Evolutionary conservation across 92 coral and sea anemone genomes (phyloP).

Genomic region (Galaxea fascicularis): DNA sequence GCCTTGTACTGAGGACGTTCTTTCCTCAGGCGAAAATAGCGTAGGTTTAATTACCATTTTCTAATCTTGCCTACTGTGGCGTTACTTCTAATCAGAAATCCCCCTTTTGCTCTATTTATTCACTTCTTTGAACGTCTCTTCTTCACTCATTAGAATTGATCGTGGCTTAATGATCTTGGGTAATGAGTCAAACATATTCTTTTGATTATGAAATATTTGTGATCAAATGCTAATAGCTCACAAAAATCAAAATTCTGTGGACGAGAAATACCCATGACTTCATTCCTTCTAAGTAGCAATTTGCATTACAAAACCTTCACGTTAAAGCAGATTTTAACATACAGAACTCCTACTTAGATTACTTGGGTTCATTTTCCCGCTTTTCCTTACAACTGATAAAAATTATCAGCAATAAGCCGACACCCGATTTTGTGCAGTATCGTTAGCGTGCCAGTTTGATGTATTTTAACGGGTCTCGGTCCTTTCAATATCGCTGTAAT

Average conservation of each 20-base stretch:
- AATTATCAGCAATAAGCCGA: neutral
- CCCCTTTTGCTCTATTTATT: neutral
- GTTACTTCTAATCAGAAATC: neutral
- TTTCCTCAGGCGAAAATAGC: neutral
- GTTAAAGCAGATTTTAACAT: neutral
- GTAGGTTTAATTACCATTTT: neutral
- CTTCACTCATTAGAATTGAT: neutral
- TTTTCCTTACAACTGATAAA: neutral
- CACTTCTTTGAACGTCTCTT: neutral
- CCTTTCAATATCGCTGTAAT: neutral
- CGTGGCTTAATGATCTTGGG: neutral
- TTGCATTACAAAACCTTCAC: constrained; percentile 27
- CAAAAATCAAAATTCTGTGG: neutral
- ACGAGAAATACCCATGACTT: constrained; percentile 24
- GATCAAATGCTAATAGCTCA: neutral
- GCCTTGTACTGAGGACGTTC: neutral
- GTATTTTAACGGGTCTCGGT: neutral
- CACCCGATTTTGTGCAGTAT: neutral
- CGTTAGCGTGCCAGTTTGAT: neutral
- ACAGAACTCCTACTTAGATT: neutral
- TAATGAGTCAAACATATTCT: neutral
- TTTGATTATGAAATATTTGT: neutral
- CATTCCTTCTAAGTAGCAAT: constrained; percentile 15
- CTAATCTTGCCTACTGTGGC: neutral
- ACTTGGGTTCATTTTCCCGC: neutral